These are phyloP conservation scores for Nebria salina DNA, from an alignment of 2,888 invertebrate genomes.

Conservation along the genomic window DNA sequence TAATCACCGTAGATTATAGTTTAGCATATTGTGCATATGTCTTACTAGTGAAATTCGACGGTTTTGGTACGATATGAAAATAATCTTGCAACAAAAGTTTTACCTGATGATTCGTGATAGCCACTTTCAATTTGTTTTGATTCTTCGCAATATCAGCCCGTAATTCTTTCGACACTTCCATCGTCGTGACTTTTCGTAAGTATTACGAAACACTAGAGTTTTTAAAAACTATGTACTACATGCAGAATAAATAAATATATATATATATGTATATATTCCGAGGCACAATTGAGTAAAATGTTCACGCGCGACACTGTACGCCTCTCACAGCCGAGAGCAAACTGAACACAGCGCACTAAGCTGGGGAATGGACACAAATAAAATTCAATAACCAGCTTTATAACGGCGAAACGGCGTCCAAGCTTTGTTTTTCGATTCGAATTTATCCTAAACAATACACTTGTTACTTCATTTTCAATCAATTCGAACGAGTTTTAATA, in stretches of 20 bases:
- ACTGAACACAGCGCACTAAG: constrained; percentile 42
- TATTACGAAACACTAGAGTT: neutral
- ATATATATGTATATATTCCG: constrained; percentile 8
- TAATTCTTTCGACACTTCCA: constrained; percentile 60
- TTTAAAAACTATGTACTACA: neutral
- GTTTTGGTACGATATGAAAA: neutral
- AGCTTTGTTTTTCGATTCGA: constrained; percentile 31
- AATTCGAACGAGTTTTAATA: constrained; percentile 25
- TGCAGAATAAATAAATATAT: neutral
- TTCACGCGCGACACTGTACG: constrained; percentile 44
- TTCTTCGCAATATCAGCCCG: constrained; percentile 59
- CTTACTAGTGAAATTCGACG: neutral
- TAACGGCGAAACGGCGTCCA: constrained; percentile 29
- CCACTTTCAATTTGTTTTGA: constrained; percentile 60
- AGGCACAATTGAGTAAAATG: constrained; percentile 28
- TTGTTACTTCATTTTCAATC: constrained; percentile 2
- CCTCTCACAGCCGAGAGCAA: constrained; percentile 45
- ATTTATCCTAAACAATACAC: constrained; percentile 24
- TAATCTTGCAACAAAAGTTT: constrained; percentile 51
- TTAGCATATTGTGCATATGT: neutral
- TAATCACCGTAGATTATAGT: neutral
- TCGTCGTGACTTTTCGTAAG: constrained; percentile 48
- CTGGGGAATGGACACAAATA: constrained; percentile 46
- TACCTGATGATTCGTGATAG: constrained; percentile 63
- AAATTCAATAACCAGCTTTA: constrained; percentile 45